Evolutionary conservation across 2,797 vertebrate species (phyloP).

Genomic region (Clarias pachynema): DNA sequence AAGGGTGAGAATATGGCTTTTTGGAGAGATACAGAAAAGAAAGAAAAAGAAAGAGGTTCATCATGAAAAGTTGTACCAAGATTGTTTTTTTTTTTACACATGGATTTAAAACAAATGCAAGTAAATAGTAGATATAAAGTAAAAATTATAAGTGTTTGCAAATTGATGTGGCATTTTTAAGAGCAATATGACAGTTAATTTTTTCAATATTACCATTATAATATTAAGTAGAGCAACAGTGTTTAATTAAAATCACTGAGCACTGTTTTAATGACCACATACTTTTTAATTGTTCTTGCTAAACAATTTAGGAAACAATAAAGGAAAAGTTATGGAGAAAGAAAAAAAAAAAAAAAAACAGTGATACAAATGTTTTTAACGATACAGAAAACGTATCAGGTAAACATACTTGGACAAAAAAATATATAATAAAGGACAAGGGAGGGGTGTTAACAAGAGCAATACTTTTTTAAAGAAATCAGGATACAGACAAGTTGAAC

Average conservation of each 20-base stretch:
- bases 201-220: too few species aligned
- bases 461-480: background rate
- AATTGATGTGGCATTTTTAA: background rate
- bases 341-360: slow-evolving; percentile 43
- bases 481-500: slow-evolving; percentile 38
- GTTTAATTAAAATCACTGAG: background rate
- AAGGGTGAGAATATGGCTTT: too few species aligned
- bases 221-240: too few species aligned
- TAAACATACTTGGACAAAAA: slow-evolving; percentile 18
- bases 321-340: slow-evolving; percentile 28
- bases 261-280: slow-evolving; percentile 35
- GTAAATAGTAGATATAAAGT: background rate
- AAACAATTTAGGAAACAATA: slow-evolving; percentile 62
- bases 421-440: background rate
- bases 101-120: background rate
- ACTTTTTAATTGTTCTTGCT: slow-evolving; percentile 67
- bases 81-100: background rate
- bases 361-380: slow-evolving; percentile 24
- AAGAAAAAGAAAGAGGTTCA: background rate
- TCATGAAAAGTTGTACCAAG: too few species aligned
- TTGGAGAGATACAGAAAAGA: too few species aligned
- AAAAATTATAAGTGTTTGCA: background rate
- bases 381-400: slow-evolving; percentile 26
- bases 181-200: background rate
- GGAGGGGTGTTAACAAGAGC: background rate